These are phyloP conservation scores for Blera fallax DNA, from an alignment of 2,888 invertebrate species.

Conservation along the genomic window DNA sequence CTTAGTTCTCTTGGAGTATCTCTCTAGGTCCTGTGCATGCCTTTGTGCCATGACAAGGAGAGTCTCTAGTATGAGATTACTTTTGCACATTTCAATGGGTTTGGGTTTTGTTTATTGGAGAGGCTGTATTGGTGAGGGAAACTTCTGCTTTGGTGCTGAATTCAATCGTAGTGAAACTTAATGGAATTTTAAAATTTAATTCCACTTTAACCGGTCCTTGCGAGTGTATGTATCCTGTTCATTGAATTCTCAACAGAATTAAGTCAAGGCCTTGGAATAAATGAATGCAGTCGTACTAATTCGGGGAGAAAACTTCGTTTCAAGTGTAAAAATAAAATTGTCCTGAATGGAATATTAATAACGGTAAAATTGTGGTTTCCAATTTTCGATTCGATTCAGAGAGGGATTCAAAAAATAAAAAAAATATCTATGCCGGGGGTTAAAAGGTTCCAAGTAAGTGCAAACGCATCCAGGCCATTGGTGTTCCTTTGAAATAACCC, in stretches of 20 bases:
- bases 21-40: background rate
- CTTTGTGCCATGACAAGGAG: background rate
- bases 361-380: background rate
- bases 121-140: background rate
- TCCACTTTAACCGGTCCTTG: slow-evolving; percentile 37
- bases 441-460: too few species aligned
- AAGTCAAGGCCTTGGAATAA: background rate
- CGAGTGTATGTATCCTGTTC: background rate
- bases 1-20: background rate
- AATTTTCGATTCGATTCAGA: too few species aligned
- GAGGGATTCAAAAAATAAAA: too few species aligned
- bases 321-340: background rate
- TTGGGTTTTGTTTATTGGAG: slow-evolving; percentile 2
- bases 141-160: slow-evolving; percentile 9
- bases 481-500: too few species aligned
- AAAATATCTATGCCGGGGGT: too few species aligned
- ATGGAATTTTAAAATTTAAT: slow-evolving; percentile 54
- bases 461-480: too few species aligned
- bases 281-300: background rate
- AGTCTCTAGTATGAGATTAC: slow-evolving; percentile 24
- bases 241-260: background rate
- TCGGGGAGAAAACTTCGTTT: background rate
- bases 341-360: background rate
- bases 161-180: slow-evolving; percentile 37
- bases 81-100: slow-evolving; percentile 13